Percentiles rank a stretch among this genome's conserved stretches.
Conservation (phyloP, 2,797 vertebrate genomes). For the Emys orbicularis region DNA sequence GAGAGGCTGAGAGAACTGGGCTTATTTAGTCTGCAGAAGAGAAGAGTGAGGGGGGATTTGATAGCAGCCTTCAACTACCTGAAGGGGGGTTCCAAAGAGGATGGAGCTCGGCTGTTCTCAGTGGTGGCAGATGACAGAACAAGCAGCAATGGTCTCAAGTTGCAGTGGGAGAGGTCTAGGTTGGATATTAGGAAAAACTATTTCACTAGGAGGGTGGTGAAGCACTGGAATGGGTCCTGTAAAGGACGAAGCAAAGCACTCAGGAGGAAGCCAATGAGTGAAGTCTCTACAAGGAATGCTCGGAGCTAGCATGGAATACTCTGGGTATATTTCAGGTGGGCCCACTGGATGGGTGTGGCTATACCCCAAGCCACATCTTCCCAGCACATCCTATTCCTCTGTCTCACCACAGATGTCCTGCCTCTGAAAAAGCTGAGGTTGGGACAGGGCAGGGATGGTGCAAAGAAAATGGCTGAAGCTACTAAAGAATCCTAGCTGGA, state of each 20-base stretch:
- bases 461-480: accelerated
- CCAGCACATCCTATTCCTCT: not conserved
- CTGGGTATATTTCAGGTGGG: not conserved
- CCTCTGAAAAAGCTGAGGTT: not conserved
- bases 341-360: accelerated
- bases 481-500: not conserved
- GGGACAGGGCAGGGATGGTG: not conserved
- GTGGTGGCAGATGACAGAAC: no score
- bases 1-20: no score
- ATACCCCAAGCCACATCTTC: accelerated
- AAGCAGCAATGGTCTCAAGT: no score
- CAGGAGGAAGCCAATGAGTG: not conserved
- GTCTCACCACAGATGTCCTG: not conserved
- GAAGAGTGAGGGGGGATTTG: no score
- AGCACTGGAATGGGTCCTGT: not conserved
- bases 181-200: no score
- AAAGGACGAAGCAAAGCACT: not conserved
- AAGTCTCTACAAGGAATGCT: not conserved
- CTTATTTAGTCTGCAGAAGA: no score
- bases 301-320: not conserved
- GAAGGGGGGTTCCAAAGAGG: no score
- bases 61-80: no score
- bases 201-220: no score
- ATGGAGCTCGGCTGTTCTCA: no score
- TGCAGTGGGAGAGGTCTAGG: no score